These are phyloP conservation scores for Caiman crocodilus DNA, from an alignment of 2,797 vertebrate species.

Conservation along the genomic window DNA sequence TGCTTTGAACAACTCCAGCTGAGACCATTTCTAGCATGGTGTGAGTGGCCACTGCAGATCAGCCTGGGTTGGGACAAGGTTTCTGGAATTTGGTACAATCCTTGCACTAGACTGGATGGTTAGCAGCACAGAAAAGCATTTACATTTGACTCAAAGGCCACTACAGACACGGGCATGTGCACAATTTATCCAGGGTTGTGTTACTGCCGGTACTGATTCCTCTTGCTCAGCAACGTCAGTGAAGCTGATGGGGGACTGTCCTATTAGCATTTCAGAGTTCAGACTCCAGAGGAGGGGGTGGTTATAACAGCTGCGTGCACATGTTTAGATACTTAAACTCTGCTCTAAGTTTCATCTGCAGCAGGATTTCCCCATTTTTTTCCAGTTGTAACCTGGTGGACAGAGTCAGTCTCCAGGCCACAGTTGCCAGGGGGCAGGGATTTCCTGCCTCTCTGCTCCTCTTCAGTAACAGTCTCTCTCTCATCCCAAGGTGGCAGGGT, in stretches of 20 bases:
- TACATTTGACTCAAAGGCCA: background rate
- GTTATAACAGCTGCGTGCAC: fast-evolving
- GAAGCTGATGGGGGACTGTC: too few species aligned
- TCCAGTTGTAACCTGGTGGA: too few species aligned
- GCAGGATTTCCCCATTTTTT: too few species aligned
- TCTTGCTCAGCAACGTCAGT: too few species aligned
- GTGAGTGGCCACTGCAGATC: background rate
- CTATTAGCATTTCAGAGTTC: background rate
- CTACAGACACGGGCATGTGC: background rate
- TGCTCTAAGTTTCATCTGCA: background rate
- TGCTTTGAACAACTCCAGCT: background rate
- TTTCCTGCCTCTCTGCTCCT: too few species aligned
- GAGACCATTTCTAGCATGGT: background rate
- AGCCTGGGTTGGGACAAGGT: background rate
- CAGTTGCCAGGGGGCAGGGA: too few species aligned
- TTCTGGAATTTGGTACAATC: background rate
- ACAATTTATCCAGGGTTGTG: background rate
- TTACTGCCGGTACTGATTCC: background rate
- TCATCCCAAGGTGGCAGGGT: too few species aligned
- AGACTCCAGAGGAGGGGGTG: background rate
- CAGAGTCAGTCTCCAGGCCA: too few species aligned
- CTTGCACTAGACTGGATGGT: too few species aligned
- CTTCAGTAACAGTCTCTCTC: too few species aligned
- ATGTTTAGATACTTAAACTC: background rate
- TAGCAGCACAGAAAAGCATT: background rate